Conservation (phyloP, 2,888 invertebrate genomes). For the Zygothrica quintamaculata region DNA sequence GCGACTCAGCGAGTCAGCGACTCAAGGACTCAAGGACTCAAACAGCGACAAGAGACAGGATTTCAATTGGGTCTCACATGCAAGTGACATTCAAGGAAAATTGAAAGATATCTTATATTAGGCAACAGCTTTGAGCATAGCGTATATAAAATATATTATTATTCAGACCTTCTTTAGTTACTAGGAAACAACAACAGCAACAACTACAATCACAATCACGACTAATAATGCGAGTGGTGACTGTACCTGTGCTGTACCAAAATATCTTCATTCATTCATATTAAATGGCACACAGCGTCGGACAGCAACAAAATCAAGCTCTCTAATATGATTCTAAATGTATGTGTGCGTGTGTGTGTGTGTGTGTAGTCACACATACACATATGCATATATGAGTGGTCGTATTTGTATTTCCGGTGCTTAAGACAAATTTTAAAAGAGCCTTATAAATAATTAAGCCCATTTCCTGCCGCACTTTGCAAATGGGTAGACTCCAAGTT, state of each 20-base stretch:
- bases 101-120: conserved; percentile 43
- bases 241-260: conserved; percentile 55
- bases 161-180: conserved; percentile 5
- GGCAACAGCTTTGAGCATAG: too few relatives aligned
- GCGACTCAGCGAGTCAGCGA: too few relatives aligned
- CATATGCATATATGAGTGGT: background rate
- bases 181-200: background rate
- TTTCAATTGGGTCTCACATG: conserved; percentile 34
- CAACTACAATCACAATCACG: too few relatives aligned
- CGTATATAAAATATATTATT: too few relatives aligned
- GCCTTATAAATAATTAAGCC: conserved; percentile 70
- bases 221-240: conserved; percentile 55
- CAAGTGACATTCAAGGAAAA: conserved; percentile 72
- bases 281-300: conserved; percentile 39
- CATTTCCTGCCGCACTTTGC: conserved; percentile 72
- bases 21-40: conserved; percentile 31
- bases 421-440: conserved; percentile 78
- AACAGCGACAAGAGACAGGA: conserved; percentile 23
- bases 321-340: conserved; percentile 20
- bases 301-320: too few relatives aligned
- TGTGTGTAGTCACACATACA: conserved; percentile 25
- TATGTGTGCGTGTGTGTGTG: too few relatives aligned
- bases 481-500: conserved; percentile 36
- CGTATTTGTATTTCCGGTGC: conserved; percentile 78
- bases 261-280: conserved; percentile 71